A percentile compares a stretch with the other conserved stretches of the same genome.
phyloP scores from a whole-genome alignment of 64 coral and sea anemone genomes.

The Montipora foliosa region DNA sequence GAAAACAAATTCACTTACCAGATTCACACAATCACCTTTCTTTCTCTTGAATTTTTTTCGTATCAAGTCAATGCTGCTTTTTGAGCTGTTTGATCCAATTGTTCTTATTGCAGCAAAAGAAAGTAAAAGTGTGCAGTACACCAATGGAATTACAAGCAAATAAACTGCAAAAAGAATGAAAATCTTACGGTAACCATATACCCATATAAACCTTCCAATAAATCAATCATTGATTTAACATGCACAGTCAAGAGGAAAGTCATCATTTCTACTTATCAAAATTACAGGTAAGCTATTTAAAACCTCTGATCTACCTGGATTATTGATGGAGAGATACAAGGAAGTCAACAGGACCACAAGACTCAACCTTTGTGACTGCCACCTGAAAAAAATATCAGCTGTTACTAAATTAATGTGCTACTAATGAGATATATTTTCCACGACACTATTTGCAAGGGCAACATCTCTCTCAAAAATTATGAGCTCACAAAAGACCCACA shows the following conservation, averaged over 20 bases:
- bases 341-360: neutral
- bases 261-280: neutral
- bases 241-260: no score
- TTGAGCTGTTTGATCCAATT: neutral
- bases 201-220: no score
- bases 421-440: no score
- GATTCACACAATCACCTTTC: neutral
- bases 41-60: conserved; percentile 4
- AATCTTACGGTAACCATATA: neutral
- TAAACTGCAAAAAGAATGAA: neutral
- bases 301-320: neutral
- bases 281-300: neutral
- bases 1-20: neutral
- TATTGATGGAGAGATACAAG: neutral
- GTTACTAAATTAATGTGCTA: no score
- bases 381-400: neutral
- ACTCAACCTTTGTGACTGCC: conserved; percentile 23
- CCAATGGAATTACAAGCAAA: neutral
- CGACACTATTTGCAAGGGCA: no score
- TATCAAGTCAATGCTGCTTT: neutral
- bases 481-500: no score
- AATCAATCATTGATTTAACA: no score
- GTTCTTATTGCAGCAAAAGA: conserved; percentile 23
- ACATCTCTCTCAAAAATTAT: no score
- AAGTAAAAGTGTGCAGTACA: neutral